Percentiles rank a stretch among this genome's conserved stretches.
phyloP scores from a whole-genome alignment of 2,797 vertebrate genomes.

The Amblyraja radiata region DNA sequence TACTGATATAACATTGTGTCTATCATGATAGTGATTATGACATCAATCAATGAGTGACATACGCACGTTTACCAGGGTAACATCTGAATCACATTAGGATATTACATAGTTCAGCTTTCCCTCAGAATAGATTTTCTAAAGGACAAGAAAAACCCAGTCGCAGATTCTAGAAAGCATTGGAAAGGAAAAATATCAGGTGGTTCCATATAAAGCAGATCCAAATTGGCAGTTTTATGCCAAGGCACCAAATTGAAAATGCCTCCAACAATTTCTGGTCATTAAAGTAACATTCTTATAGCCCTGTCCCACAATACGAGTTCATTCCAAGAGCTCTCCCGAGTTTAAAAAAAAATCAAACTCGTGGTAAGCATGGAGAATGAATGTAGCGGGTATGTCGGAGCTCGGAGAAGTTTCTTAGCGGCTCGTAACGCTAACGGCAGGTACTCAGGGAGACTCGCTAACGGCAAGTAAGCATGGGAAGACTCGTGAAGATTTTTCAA shows the following conservation, averaged over 20 bases:
- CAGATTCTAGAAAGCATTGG: background rate
- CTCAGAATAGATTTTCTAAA: background rate
- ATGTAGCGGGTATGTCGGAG: no score
- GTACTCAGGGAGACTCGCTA: no score
- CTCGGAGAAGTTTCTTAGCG: no score
- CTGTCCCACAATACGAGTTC: no score
- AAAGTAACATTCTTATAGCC: background rate
- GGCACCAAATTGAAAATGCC: background rate
- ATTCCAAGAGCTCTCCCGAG: no score
- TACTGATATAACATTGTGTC: background rate
- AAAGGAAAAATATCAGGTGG: background rate
- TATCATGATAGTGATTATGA: no score
- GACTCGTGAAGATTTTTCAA: no score
- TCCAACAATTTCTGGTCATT: background rate
- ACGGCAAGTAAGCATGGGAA: no score
- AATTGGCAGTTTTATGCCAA: background rate
- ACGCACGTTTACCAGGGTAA: background rate
- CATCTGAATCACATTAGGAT: background rate
- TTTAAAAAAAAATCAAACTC: no score
- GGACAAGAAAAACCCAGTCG: no score
- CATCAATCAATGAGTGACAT: background rate
- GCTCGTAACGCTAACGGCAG: no score
- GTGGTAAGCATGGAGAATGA: no score
- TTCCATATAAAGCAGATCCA: background rate
- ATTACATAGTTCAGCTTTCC: background rate